These are phyloP conservation scores for Uropetala carovei DNA, from an alignment of 2,888 invertebrate genomes.

Conservation along the genomic window DNA sequence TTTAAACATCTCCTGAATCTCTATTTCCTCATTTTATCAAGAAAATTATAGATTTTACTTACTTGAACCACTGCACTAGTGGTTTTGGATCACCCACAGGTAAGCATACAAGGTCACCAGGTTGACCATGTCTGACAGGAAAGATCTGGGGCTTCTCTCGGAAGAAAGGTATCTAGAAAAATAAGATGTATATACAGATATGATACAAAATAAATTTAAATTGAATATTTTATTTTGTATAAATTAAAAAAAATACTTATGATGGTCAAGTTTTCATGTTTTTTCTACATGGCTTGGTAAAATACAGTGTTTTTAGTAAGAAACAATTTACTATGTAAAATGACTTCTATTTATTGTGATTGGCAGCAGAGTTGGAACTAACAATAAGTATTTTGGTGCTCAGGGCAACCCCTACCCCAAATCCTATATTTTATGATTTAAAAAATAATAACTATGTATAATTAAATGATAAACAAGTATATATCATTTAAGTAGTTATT, in stretches of 20 bases:
- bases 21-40: no score
- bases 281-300: constrained; percentile 55
- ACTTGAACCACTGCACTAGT: constrained; percentile 92
- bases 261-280: constrained; percentile 60
- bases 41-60: constrained; percentile 69
- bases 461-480: no score
- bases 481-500: no score
- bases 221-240: constrained; percentile 30
- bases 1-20: background rate
- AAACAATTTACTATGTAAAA: background rate
- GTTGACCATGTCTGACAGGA: constrained; percentile 88
- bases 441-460: no score
- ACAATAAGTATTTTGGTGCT: no score
- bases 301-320: background rate
- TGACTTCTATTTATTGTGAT: background rate
- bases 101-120: constrained; percentile 86
- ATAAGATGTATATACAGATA: constrained; percentile 69
- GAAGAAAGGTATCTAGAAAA: constrained; percentile 86
- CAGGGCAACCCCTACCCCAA: no score
- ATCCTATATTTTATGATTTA: no score
- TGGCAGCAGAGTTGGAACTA: no score
- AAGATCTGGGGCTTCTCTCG: constrained; percentile 92
- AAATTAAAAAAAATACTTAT: background rate
- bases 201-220: constrained; percentile 60
- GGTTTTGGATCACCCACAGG: constrained; percentile 94